A percentile compares a stretch with the other conserved stretches of the same genome.
phyloP scores from a whole-genome alignment of 2,797 vertebrate species.

The Pampus argenteus region DNA sequence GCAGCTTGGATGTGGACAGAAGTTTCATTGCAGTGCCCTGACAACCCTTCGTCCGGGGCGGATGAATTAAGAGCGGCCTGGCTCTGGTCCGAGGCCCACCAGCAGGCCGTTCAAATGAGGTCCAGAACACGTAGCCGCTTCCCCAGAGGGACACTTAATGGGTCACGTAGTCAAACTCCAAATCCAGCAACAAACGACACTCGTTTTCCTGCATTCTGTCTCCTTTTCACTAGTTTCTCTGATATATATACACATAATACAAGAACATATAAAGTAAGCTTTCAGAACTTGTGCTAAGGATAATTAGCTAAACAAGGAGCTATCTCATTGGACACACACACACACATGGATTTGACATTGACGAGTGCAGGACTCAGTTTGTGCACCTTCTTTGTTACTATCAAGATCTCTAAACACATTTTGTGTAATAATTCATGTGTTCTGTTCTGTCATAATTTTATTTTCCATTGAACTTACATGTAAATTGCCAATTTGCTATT shows the following conservation, averaged over 20 bases:
- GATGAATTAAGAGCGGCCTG: constrained; percentile 48
- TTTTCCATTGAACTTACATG: no score
- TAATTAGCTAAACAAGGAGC: not conserved
- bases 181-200: no score
- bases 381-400: no score
- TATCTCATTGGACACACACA: not conserved
- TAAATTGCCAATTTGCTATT: no score
- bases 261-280: no score
- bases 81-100: constrained; percentile 34
- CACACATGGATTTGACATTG: constrained; percentile 1
- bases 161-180: constrained; percentile 66
- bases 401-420: no score
- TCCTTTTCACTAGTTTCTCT: not conserved
- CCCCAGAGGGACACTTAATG: constrained; percentile 49
- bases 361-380: no score
- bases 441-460: no score
- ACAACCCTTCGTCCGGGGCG: constrained; percentile 36
- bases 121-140: constrained; percentile 35
- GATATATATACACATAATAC: not conserved
- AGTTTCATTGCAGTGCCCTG: constrained; percentile 34
- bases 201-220: no score
- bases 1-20: constrained; percentile 46
- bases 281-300: not conserved
- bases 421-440: no score
- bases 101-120: constrained; percentile 39